Evolutionary conservation across 2,797 vertebrate genomes (phyloP).

Genomic region (Varecia variegata): DNA sequence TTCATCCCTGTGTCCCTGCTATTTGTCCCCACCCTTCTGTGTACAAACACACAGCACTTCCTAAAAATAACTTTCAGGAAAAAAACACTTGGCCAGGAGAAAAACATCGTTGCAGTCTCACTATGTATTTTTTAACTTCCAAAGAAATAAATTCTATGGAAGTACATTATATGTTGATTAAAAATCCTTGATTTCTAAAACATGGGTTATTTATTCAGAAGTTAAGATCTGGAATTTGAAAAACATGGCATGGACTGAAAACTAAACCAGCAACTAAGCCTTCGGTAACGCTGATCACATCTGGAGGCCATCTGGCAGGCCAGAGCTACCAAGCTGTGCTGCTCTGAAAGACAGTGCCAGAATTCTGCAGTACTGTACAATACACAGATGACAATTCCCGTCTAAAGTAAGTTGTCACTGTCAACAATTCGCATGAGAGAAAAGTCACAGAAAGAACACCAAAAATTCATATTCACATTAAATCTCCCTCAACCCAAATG

Average conservation of each 20-base stretch:
- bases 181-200: neutral
- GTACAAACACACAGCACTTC: neutral
- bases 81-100: neutral
- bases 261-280: neutral
- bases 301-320: neutral
- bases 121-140: neutral
- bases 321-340: too few relatives aligned
- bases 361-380: neutral
- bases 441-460: neutral
- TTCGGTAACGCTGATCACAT: neutral
- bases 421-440: neutral
- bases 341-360: neutral
- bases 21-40: too few relatives aligned
- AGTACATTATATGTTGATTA: neutral
- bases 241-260: neutral
- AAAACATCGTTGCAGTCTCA: neutral
- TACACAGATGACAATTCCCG: neutral
- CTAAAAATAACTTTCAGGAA: neutral
- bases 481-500: neutral
- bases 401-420: neutral
- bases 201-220: neutral
- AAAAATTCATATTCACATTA: neutral
- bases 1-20: neutral
- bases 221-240: neutral
- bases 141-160: neutral